phyloP scores from a whole-genome alignment of 2,797 vertebrate species.

The Acipenser oxyrinchus region DNA sequence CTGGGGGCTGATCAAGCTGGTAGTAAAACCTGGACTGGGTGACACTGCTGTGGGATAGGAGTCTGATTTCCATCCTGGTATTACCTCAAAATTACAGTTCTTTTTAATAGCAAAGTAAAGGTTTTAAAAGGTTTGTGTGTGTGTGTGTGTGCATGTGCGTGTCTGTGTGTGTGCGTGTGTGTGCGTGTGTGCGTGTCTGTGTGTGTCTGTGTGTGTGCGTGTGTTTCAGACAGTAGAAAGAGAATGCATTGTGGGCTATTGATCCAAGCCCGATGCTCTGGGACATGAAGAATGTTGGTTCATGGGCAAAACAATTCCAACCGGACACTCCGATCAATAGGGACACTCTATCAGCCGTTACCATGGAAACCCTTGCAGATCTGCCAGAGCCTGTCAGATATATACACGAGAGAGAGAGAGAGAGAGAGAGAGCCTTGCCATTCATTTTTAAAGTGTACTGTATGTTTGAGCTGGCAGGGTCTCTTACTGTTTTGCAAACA shows the following conservation, averaged over 20 bases:
- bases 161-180: background rate
- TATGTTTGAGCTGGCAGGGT: too few species aligned
- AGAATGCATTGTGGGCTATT: conserved; percentile 59
- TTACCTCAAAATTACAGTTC: too few species aligned
- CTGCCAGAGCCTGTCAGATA: conserved; percentile 67
- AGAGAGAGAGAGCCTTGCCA: too few species aligned
- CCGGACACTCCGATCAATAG: conserved; percentile 73
- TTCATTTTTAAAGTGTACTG: too few species aligned
- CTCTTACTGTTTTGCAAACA: too few species aligned
- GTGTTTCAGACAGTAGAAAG: conserved; percentile 52
- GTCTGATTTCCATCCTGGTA: too few species aligned
- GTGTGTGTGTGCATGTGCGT: too few species aligned
- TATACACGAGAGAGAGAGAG: conserved; percentile 43
- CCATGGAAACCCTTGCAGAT: conserved; percentile 66
- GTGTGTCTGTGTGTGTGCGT: background rate
- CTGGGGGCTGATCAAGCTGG: too few species aligned
- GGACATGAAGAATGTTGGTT: conserved; percentile 61
- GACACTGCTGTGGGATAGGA: too few species aligned
- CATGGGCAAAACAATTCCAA: conserved; percentile 53
- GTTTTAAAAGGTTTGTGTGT: background rate
- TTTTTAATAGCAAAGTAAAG: too few species aligned
- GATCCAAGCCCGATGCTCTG: conserved; percentile 72
- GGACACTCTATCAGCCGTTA: conserved; percentile 72
- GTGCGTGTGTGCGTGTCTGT: background rate
- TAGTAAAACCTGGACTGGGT: too few species aligned